phyloP scores from a whole-genome alignment of 2,113 vertebrate species.

The Nycticebus coucang region DNA sequence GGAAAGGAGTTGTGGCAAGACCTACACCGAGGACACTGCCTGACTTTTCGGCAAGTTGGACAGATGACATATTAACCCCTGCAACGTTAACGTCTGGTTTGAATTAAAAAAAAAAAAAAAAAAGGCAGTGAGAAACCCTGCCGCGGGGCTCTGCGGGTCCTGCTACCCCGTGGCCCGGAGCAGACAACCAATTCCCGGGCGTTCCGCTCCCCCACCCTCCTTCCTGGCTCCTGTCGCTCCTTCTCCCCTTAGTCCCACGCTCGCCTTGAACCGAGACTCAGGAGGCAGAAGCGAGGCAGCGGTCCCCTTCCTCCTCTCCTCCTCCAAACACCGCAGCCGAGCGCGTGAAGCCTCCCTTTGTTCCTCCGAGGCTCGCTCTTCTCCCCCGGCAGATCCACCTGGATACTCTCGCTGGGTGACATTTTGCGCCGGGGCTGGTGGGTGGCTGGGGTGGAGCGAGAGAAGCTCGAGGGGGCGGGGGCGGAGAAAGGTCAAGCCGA shows the following conservation, averaged over 20 bases:
- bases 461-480: slow-evolving; percentile 62
- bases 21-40: neutral
- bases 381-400: slow-evolving; percentile 56
- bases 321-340: slow-evolving; percentile 52
- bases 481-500: slow-evolving; percentile 77
- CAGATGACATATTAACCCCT: neutral
- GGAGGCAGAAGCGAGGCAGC: slow-evolving; percentile 46
- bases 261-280: slow-evolving; percentile 62
- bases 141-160: slow-evolving; percentile 64
- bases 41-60: slow-evolving; percentile 74
- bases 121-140: slow-evolving; percentile 66
- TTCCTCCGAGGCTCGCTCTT: slow-evolving; percentile 75
- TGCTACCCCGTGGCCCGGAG: slow-evolving; percentile 37
- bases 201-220: slow-evolving; percentile 69
- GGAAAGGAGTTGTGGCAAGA: slow-evolving; percentile 67
- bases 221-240: slow-evolving; percentile 31
- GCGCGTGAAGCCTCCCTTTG: slow-evolving; percentile 78
- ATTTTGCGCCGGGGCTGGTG: slow-evolving; percentile 78
- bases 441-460: slow-evolving; percentile 78
- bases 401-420: slow-evolving; percentile 72
- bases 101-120: neutral
- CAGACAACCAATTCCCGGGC: slow-evolving; percentile 73
- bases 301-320: slow-evolving; percentile 42
- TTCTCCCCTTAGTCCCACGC: slow-evolving; percentile 65
- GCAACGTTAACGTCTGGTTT: slow-evolving; percentile 33